Conservation (phyloP, 2,113 vertebrate species). For the Prochilodus magdalenae region DNA sequence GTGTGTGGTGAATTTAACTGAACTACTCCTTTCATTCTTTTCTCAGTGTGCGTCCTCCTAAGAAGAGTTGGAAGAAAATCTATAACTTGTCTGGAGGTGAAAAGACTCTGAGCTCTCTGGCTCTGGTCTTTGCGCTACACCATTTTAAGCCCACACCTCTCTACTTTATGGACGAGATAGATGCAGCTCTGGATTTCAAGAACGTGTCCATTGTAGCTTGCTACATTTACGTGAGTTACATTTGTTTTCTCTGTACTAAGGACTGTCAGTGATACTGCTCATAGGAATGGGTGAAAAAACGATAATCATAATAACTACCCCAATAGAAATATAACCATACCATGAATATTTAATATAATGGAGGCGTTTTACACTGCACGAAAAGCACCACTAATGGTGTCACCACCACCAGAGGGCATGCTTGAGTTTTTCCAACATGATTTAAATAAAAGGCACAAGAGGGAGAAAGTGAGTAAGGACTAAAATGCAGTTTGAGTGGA, state of each 20-base stretch:
- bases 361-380: too few relatives aligned
- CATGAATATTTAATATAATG: too few relatives aligned
- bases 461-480: too few relatives aligned
- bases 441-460: too few relatives aligned
- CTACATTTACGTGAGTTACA: conserved; percentile 93
- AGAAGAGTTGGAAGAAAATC: conserved; percentile 99
- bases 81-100: conserved; percentile 97
- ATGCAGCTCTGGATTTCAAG: conserved; percentile 96
- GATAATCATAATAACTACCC: too few relatives aligned
- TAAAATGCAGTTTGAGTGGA: too few relatives aligned
- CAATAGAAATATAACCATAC: too few relatives aligned
- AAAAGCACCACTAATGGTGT: too few relatives aligned
- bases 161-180: conserved; percentile 99
- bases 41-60: conserved; percentile 91
- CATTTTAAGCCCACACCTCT: conserved; percentile 97
- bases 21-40: neutral
- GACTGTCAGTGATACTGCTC: neutral
- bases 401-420: too few relatives aligned
- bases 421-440: too few relatives aligned
- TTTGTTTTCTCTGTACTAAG: neutral
- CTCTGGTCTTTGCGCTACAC: conserved; percentile 95
- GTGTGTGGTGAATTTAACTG: neutral
- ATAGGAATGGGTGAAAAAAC: too few relatives aligned
- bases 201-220: conserved; percentile 98
- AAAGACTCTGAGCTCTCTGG: conserved; percentile 96